Base-by-base conservation (phyloP, 2,888 invertebrate species). In the Drosophila monieri region DNA sequence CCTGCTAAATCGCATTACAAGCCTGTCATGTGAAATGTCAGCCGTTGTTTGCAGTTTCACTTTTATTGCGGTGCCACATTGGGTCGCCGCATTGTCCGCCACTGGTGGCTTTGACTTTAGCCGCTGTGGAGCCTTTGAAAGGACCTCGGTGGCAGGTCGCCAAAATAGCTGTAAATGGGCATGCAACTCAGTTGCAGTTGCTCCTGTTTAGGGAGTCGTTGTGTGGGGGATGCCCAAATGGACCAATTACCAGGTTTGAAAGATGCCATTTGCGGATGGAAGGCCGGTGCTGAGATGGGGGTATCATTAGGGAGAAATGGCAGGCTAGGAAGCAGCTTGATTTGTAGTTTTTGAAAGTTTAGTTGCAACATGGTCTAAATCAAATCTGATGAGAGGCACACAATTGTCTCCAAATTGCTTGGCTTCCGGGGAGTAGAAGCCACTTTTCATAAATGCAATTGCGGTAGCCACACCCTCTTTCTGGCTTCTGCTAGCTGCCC, bases 11-110 rank as follows among this genome's bases (percentile, higher is more conserved):
- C 89, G 87, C 86, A 86, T 89, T 89, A 88, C 88, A 76, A 86
- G 87, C 87, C 89, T 89, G 88, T 89, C 89, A 89, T 85, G 88
- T 86, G 89, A 87, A 89, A 86, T 89, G 88, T 89, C 89, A 89
- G 88, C 88, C 85, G 81, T 77, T 89, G 89, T 89, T 88, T 89
- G 89, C 89, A 85, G 85, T 86, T 89, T 89, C 86, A 87, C 85
- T 83, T 88, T 88, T 85, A 83, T 83, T 58, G 27, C 43, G 49
- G 44, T 60, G 53, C 53, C 53, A 41, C 54, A n/a, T 15, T 49
- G 70, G 58, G 66, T 72, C 65, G 62, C 60, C 68, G 56, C 61
- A 49, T 60, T 77, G 69, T 54, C 53, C 68, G 56, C 72, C 73
- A 77, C 64, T 68, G 72, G 62, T 65, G 67, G 77, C 65, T 67